Evolutionary conservation across 2,888 invertebrate species (phyloP), one percentile per base, ranked within the genome.

Genomic region (Acleris sparsana): DNA sequence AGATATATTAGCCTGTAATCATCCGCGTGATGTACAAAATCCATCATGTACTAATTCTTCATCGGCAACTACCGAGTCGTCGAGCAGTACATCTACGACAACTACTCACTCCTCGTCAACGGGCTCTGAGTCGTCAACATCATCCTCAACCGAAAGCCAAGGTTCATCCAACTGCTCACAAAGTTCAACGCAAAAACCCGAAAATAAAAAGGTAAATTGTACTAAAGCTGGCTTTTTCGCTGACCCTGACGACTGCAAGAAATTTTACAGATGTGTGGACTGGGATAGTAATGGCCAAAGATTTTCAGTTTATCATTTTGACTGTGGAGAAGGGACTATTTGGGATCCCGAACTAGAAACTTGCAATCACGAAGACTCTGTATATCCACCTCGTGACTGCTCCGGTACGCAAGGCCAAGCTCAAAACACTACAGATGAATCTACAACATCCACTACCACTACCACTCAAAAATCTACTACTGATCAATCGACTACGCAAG

Each of bases 281-380:
- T 94, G 94, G 93, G 93, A 93, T 74, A 92, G 92, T 9, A 86
- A 93, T 70, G 93, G 93, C 1, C 77, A 93, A 77, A 77, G 83
- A 69, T 95, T 94, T 78, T 94, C 94, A 60, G 91, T 95, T 7
- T 95, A 93, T 78, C 92, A 95, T 76, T 96, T 95, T 78, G 93
- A 94, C 53, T 96, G 96, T 76, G 93, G 94, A 16, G 93, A 94
- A 68, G 95, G 95, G 39, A 96, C 96, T 1, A 95, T 96, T 71
- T 96, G 95, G 93, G 96, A 96, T 84, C 94, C 95, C 29, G 92
- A 93, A 56, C 80, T 95, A 58, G 93, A 93, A 70, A 94, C 94
- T 3, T 96, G 96, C 79, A 96, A 96, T 81, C 90, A 95, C 75
- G 94, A 94, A 71, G 93, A 94, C 67, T 94, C 94, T 7, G 94